A percentile compares a stretch with the other conserved stretches of the same genome.
phyloP scores from a whole-genome alignment of 2,113 vertebrate species.

The Phasianus colchicus region DNA sequence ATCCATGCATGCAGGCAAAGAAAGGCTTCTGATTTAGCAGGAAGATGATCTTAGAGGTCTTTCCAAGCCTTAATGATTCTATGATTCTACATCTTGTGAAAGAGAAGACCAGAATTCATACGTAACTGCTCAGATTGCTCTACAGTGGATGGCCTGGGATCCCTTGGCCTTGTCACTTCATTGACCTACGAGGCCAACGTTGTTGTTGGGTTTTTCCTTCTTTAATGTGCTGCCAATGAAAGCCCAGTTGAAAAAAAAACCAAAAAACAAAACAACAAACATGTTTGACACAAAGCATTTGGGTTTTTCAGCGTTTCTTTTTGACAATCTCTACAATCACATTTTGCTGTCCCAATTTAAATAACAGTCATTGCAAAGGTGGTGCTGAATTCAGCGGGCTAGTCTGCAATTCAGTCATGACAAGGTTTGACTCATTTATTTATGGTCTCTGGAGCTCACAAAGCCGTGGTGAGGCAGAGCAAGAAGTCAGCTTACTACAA shows the following conservation, averaged over 20 bases:
- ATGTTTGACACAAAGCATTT: neutral
- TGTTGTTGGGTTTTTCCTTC: neutral
- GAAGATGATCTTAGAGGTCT: neutral
- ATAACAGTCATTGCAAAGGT: neutral
- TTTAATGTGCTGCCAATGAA: neutral
- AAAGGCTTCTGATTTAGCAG: neutral
- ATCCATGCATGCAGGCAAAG: neutral
- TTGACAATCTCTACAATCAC: neutral
- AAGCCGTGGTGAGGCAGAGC: constrained; percentile 67
- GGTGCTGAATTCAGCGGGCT: constrained; percentile 9
- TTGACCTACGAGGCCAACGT: neutral
- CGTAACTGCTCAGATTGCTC: neutral
- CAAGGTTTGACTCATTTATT: constrained; percentile 58
- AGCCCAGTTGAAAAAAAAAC: neutral
- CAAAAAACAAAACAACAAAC: neutral
- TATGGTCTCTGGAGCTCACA: constrained; percentile 46
- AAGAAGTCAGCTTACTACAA: constrained; percentile 40
- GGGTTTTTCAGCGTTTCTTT: neutral
- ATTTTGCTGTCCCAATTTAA: neutral
- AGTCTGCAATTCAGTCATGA: constrained; percentile 51
- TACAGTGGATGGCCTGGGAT: neutral
- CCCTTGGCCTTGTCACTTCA: neutral
- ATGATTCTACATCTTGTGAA: neutral
- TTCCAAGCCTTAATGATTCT: too few relatives aligned
- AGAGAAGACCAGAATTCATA: neutral